These are phyloP conservation scores for Ophion obscuratus DNA, from an alignment of 2,888 invertebrate species.

Conservation along the genomic window DNA sequence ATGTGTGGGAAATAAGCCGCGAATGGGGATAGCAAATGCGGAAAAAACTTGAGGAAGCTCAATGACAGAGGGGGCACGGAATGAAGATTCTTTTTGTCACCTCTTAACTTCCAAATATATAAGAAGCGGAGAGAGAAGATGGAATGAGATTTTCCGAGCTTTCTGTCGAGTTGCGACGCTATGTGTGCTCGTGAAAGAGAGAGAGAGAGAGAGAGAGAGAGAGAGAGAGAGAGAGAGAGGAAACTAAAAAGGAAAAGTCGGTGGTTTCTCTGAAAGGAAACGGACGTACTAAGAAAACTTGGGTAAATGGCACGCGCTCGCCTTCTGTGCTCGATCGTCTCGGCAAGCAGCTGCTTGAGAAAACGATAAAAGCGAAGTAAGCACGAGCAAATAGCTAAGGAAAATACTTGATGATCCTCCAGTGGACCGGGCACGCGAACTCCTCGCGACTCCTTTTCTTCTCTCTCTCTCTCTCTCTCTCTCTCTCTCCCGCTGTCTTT, in stretches of 20 bases:
- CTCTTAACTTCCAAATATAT: neutral
- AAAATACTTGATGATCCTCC: conserved; percentile 60
- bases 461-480: neutral
- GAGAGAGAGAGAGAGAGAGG: conserved; percentile 26
- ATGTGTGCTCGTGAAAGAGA: neutral
- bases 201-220: conserved; percentile 20
- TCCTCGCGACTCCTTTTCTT: neutral
- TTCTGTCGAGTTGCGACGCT: conserved; percentile 20
- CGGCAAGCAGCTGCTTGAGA: conserved; percentile 46
- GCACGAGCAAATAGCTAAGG: conserved; percentile 56
- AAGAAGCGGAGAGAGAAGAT: neutral
- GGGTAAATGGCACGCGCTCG: conserved; percentile 60
- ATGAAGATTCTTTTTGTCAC: neutral
- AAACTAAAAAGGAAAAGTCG: conserved; percentile 37
- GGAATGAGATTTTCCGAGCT: conserved; percentile 8
- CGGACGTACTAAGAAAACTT: conserved; percentile 58
- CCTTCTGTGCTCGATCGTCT: conserved; percentile 34
- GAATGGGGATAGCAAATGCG: neutral
- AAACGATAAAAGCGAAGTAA: conserved; percentile 51
- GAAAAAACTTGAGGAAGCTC: neutral
- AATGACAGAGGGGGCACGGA: neutral
- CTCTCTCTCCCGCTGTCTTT: conserved; percentile 4
- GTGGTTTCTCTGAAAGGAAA: conserved; percentile 61
- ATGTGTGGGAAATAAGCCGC: neutral
- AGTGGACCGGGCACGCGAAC: conserved; percentile 25